A percentile compares a stretch with the other conserved stretches of the same genome.
Evolutionary conservation across 2,113 vertebrate species (phyloP).

Genomic region (Sitta europaea): DNA sequence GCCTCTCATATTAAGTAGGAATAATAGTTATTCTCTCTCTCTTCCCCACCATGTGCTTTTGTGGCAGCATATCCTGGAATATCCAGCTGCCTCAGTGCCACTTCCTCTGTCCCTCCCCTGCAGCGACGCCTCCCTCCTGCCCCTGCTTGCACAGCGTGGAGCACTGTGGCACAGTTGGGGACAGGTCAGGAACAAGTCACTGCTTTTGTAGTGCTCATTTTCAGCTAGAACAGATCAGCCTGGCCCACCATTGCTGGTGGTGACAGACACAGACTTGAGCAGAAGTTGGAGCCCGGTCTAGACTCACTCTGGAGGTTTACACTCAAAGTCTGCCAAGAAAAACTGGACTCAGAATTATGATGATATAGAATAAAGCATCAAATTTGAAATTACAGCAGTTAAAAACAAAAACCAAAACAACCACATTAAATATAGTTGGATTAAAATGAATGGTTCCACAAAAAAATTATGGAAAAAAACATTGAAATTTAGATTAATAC

Average conservation of each 20-base stretch:
- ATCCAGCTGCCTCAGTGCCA: neutral
- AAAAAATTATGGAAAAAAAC: accelerated
- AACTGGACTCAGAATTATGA: neutral
- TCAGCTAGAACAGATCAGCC: neutral
- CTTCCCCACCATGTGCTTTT: neutral
- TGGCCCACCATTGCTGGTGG: neutral
- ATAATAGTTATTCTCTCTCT: neutral
- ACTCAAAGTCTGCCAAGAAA: neutral
- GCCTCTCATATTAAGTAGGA: neutral
- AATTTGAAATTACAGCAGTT: neutral
- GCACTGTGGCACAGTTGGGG: neutral
- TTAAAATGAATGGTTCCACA: neutral
- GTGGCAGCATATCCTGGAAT: neutral
- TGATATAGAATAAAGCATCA: neutral
- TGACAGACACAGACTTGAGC: neutral
- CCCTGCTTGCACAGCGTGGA: neutral
- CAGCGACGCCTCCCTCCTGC: neutral
- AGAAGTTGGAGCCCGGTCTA: neutral
- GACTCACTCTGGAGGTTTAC: neutral
- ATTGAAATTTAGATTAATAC: neutral
- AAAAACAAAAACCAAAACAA: neutral
- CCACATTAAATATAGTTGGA: neutral
- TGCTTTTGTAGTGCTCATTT: neutral
- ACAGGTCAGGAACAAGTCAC: neutral
- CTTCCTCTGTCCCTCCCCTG: neutral